Evolutionary conservation across 1,140 invertebrate species (phyloP).

Genomic region (Temnothorax curvispinosus): DNA sequence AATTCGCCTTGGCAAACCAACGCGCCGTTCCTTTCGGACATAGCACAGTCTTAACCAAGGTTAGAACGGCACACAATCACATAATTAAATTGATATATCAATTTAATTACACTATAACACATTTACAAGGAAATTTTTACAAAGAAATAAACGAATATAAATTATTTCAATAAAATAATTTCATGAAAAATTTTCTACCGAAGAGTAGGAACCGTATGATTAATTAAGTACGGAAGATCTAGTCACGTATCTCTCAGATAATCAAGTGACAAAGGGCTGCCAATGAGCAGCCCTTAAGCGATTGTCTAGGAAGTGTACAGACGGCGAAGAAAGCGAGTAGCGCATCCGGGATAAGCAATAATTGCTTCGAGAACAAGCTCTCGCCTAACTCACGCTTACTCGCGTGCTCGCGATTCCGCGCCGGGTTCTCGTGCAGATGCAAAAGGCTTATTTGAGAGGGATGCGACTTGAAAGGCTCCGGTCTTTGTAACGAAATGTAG

Average conservation of each 20-base stretch:
- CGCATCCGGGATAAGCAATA: not conserved
- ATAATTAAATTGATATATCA: no score
- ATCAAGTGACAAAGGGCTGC: not conserved
- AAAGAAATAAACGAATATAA: no score
- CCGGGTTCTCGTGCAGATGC: conserved; percentile 11
- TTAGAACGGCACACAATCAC: no score
- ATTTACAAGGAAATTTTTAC: no score
- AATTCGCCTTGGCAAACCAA: no score
- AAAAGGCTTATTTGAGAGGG: conserved; percentile 54
- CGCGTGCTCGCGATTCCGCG: not conserved
- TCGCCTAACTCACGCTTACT: conserved; percentile 1
- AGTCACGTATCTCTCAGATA: not conserved
- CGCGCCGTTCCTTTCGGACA: no score
- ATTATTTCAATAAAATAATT: not conserved
- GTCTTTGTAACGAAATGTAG: conserved; percentile 15
- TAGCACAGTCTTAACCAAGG: no score
- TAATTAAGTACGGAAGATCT: not conserved
- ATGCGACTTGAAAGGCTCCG: conserved; percentile 46
- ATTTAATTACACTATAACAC: no score
- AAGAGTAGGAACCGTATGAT: not conserved
- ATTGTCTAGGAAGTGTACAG: no score
- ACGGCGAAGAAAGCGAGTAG: no score
- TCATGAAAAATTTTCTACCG: not conserved
- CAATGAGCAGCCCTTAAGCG: not conserved
- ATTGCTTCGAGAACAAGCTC: conserved; percentile 8